Percentiles rank a stretch among this genome's conserved stretches.
phyloP scores from a whole-genome alignment of 2,797 vertebrate genomes.

The Orestias chungarensis region DNA sequence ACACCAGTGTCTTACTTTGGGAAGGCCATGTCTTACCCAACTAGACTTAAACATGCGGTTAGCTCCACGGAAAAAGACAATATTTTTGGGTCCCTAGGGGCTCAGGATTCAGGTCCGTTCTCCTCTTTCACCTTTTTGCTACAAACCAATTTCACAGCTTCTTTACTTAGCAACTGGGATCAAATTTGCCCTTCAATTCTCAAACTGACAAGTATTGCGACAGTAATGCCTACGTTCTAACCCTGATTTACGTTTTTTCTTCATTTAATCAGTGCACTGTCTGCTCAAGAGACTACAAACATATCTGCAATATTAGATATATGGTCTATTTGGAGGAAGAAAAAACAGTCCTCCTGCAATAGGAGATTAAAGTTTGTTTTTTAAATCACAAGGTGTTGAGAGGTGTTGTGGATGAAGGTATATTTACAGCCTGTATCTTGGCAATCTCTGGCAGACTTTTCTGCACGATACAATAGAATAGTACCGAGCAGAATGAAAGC shows the following conservation, averaged over 20 bases:
- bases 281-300: conserved; percentile 31
- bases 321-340: conserved; percentile 24
- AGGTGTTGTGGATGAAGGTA: conserved; percentile 56
- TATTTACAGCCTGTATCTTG: conserved; percentile 66
- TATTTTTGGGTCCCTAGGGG: not conserved
- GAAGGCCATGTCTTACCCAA: not conserved
- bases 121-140: not conserved
- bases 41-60: not conserved
- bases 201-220: not conserved
- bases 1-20: not conserved
- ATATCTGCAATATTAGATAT: conserved; percentile 43
- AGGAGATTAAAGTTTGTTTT: conserved; percentile 41
- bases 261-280: conserved; percentile 43
- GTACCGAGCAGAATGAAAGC: conserved; percentile 47
- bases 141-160: not conserved
- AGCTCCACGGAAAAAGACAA: not conserved
- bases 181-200: not conserved
- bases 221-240: not conserved
- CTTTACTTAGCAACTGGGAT: not conserved
- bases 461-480: conserved; percentile 37
- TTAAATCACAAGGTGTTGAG: conserved; percentile 61
- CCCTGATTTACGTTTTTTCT: conserved; percentile 41
- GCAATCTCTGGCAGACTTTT: conserved; percentile 55
- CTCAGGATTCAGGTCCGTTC: not conserved
- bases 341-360: conserved; percentile 40